Conservation (phyloP, 2,113 vertebrate species). For the Cyanistes caeruleus region DNA sequence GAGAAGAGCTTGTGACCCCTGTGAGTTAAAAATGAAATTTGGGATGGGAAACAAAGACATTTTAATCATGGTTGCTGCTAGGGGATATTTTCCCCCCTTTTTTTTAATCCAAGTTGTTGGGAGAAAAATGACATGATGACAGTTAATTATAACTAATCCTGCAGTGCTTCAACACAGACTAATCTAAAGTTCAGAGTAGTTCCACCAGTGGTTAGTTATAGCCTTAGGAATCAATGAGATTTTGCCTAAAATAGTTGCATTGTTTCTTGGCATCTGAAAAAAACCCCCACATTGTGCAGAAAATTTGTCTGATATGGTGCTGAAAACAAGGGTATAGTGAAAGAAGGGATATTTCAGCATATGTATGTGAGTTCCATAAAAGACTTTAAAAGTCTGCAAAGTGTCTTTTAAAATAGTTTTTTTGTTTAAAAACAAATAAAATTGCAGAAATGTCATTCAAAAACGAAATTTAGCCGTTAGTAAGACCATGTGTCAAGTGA, state of each 20-base stretch:
- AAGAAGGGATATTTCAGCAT: background rate
- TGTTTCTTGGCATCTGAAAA: background rate
- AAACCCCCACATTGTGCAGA: background rate
- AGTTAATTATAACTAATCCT: conserved; percentile 70
- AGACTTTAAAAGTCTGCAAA: background rate
- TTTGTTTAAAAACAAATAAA: background rate
- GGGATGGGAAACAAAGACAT: background rate
- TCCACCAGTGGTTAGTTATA: conserved; percentile 16
- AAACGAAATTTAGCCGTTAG: background rate
- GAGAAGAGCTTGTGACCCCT: background rate
- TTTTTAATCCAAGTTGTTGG: background rate
- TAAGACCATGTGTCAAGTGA: background rate
- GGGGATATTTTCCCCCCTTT: background rate
- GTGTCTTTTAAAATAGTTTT: background rate
- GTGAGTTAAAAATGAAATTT: background rate
- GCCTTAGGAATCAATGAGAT: background rate
- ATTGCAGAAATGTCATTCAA: background rate
- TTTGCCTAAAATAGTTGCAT: conserved; percentile 23
- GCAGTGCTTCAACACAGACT: conserved; percentile 17
- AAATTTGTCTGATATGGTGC: background rate
- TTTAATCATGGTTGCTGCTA: background rate
- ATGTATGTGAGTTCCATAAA: background rate
- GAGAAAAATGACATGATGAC: conserved; percentile 31
- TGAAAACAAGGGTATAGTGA: conserved; percentile 1
- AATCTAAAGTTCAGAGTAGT: conserved; percentile 35